Evolutionary conservation across 2,888 invertebrate species (phyloP), one percentile per base, ranked within the genome.

Genomic region (Prosopocoilus inquinatus): DNA sequence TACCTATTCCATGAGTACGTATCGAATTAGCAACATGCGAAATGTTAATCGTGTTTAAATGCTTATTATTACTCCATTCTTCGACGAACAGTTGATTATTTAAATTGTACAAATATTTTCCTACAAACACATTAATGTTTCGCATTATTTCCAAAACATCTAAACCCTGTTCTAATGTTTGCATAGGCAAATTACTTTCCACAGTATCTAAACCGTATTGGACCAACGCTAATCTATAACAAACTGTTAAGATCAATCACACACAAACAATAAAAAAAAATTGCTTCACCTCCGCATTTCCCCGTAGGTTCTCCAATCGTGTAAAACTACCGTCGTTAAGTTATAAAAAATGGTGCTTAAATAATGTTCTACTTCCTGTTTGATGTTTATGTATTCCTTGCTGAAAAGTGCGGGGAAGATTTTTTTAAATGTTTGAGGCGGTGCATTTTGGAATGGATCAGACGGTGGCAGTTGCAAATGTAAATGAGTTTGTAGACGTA

Each of bases 131-230:
- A 68, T 95, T 90, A 59, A 99, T 94, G 72, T 97, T 96, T 39
- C 96, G 83, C 92, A 97, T 97, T 56, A 99, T 96, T 80, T 96
- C 94, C 55, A 99, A 79, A 0, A 98, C 93, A 80, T 98, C 98
- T 53, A 97, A 81, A 9, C 98, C 97, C 82, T 98, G 97, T 74
- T 98, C 97, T 53, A 98, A 80, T 0, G 96, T 96, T 76, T 98
- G 96, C 66, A 94, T 94, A 0, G 99, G 98, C 47, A 99, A 81
- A 76, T 94, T 90, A 71, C 96, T 93, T 71, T 96, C 92, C n/a
- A 93, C 86, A 0, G 94, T 89, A 12, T 83, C 81, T 33, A 97
- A 78, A 57, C 86, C 84, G 67, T 93, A 88, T 73, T 95, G 93
- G 65, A 91, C 86, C 69, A 83, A 83, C 0, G 96, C 98, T 75